These are phyloP conservation scores for Drosophila mauritiana DNA, from an alignment of 1,140 invertebrate genomes.

Conservation along the genomic window DNA sequence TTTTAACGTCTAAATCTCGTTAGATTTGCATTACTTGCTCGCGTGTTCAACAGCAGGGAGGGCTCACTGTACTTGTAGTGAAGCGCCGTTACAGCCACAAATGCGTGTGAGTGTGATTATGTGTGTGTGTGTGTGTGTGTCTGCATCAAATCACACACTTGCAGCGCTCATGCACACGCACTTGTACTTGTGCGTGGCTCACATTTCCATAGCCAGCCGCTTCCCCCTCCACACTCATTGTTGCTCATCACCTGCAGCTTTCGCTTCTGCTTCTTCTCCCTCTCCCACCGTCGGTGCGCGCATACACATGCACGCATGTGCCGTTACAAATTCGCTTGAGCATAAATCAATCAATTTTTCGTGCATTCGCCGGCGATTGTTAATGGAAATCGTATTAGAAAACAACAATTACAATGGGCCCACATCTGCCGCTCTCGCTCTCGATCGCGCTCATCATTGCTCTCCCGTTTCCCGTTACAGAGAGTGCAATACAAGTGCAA, in stretches of 20 bases:
- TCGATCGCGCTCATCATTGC: slow-evolving; percentile 1
- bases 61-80: slow-evolving; percentile 34
- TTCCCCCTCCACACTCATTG: not conserved
- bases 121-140: not conserved
- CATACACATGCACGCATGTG: slow-evolving; percentile 19
- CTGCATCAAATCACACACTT: slow-evolving; percentile 12
- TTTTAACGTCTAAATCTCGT: not conserved
- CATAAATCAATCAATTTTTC: slow-evolving; percentile 46
- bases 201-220: slow-evolving; percentile 21
- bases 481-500: slow-evolving; percentile 69
- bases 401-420: slow-evolving; percentile 30
- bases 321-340: slow-evolving; percentile 69
- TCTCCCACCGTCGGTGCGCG: not conserved
- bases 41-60: too few relatives aligned
- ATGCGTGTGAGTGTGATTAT: slow-evolving; percentile 2
- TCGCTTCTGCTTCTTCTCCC: slow-evolving; percentile 42
- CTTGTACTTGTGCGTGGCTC: slow-evolving; percentile 68
- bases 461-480: slow-evolving; percentile 15
- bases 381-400: slow-evolving; percentile 46
- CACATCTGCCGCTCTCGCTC: slow-evolving; percentile 16
- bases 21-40: too few relatives aligned
- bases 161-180: slow-evolving; percentile 49
- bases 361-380: slow-evolving; percentile 39
- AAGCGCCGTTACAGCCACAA: slow-evolving; percentile 52
- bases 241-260: slow-evolving; percentile 74